Evolutionary conservation across 92 coral and sea anemone species (phyloP).

Genomic region (Phenganax stokvisi): DNA sequence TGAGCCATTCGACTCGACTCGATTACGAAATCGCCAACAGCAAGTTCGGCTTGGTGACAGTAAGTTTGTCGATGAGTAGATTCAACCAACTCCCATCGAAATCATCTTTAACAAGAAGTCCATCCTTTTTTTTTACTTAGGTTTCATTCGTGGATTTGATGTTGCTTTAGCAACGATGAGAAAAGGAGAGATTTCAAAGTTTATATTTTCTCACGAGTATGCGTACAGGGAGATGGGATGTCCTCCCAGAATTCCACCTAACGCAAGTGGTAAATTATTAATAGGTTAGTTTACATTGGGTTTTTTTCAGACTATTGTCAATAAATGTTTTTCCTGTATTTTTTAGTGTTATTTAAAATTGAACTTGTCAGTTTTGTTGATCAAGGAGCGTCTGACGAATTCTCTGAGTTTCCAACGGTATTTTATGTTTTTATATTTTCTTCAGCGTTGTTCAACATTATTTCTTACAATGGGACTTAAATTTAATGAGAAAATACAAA

Average conservation of each 20-base stretch:
- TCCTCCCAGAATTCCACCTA: conserved; percentile 76
- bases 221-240: conserved; percentile 67
- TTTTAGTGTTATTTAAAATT: conserved; percentile 74
- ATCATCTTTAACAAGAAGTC: not conserved
- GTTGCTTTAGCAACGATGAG: conserved; percentile 80
- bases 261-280: conserved; percentile 51
- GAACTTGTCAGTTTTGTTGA: conserved; percentile 83
- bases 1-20: conserved; percentile 90
- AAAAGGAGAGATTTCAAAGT: conserved; percentile 74
- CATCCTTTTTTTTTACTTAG: conserved; percentile 26
- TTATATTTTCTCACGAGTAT: conserved; percentile 64
- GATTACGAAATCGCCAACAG: conserved; percentile 69
- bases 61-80: conserved; percentile 14
- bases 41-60: conserved; percentile 62
- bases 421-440: not conserved
- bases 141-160: conserved; percentile 56
- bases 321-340: not conserved
- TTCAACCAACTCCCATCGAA: not conserved
- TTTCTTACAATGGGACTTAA: no score
- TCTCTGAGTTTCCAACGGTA: conserved; percentile 70
- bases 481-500: no score
- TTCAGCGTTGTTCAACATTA: not conserved
- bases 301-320: no score
- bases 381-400: conserved; percentile 75
- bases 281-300: not conserved